Evolutionary conservation across 1,140 invertebrate species (phyloP).

Genomic region (Drosophila rufa): DNA sequence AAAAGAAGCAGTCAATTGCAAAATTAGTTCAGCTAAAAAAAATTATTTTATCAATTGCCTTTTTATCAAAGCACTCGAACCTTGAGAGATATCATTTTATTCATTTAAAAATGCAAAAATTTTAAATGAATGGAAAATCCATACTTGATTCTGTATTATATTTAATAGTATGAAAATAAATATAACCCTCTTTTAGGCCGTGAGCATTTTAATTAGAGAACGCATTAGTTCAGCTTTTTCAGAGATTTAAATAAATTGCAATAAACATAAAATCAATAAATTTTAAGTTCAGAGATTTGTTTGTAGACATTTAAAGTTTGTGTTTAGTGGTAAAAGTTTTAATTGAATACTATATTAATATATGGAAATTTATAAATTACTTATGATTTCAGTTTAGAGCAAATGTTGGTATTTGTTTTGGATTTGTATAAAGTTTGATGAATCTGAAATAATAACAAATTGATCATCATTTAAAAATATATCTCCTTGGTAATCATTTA

Average conservation of each 20-base stretch:
- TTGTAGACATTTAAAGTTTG: background rate
- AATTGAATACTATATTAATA: background rate
- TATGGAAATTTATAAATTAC: background rate
- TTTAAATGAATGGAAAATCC: slow-evolving; percentile 1
- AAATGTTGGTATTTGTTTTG: background rate
- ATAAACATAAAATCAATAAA: slow-evolving; percentile 4
- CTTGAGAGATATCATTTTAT: slow-evolving; percentile 8
- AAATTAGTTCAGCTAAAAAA: slow-evolving; percentile 12
- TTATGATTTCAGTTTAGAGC: background rate
- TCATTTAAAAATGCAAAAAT: background rate
- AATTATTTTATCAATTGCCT: slow-evolving; percentile 20
- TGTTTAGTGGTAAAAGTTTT: background rate
- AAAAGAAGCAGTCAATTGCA: slow-evolving; percentile 4
- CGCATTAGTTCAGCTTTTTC: background rate
- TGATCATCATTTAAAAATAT: background rate
- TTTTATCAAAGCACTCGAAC: slow-evolving; percentile 14
- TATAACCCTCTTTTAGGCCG: slow-evolving; percentile 2
- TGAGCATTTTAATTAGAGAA: slow-evolving; percentile 5
- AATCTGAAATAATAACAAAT: background rate
- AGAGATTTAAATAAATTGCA: slow-evolving; percentile 1
- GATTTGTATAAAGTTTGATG: background rate
- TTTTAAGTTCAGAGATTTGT: background rate
- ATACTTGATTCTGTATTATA: background rate
- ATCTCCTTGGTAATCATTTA: background rate
- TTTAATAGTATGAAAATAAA: background rate